Evolutionary conservation across 2,113 vertebrate species (phyloP).

Genomic region (Myocastor coypus): DNA sequence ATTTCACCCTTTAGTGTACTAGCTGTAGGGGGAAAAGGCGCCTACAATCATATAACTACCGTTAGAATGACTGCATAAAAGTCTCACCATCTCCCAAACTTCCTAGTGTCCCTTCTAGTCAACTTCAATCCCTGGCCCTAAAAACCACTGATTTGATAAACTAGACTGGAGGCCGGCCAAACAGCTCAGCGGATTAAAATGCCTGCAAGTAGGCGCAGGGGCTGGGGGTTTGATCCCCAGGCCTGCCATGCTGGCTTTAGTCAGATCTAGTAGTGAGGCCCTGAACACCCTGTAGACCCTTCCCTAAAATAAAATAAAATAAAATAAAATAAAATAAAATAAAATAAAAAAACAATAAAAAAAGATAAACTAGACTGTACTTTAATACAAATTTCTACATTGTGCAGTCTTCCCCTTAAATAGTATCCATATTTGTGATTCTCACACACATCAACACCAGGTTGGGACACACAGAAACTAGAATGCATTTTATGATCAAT

Average conservation of each 20-base stretch:
- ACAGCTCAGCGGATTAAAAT: too few relatives aligned
- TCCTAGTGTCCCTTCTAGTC: too few relatives aligned
- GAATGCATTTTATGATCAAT: not conserved
- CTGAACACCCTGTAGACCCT: too few relatives aligned
- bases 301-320: too few relatives aligned
- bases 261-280: too few relatives aligned
- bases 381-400: conserved; percentile 23
- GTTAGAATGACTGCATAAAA: not conserved
- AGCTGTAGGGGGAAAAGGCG: not conserved
- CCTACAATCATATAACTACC: not conserved
- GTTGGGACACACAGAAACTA: conserved; percentile 23
- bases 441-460: not conserved
- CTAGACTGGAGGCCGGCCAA: not conserved
- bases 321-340: too few relatives aligned
- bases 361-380: too few relatives aligned
- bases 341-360: too few relatives aligned
- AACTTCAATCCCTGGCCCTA: not conserved
- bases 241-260: too few relatives aligned
- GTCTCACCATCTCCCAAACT: not conserved
- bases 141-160: not conserved
- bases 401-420: conserved; percentile 29
- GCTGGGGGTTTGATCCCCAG: too few relatives aligned
- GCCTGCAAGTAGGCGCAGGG: too few relatives aligned
- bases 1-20: not conserved
- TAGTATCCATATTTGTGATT: conserved; percentile 14